Evolutionary conservation across 2,888 invertebrate genomes (phyloP).

Genomic region (Crematogaster levior): DNA sequence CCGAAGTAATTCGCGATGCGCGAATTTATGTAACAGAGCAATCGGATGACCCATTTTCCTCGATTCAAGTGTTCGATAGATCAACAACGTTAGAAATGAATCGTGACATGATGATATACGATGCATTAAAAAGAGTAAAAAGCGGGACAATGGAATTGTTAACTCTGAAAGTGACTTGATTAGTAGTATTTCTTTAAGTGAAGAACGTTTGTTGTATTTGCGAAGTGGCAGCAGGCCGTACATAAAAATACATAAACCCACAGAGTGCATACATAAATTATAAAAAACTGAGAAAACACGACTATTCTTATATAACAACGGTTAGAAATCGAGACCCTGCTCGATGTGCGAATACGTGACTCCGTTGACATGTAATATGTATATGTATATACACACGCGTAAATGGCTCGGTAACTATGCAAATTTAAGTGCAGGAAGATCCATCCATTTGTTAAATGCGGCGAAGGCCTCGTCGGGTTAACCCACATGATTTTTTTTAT

Average conservation of each 20-base stretch:
- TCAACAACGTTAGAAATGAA: conserved; percentile 51
- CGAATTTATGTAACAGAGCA: conserved; percentile 59
- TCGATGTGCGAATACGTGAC: conserved; percentile 63
- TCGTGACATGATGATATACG: not conserved
- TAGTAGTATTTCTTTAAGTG: not conserved
- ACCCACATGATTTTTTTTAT: conserved; percentile 62
- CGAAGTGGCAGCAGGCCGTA: not conserved
- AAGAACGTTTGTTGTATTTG: not conserved
- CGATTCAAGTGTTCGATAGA: conserved; percentile 60
- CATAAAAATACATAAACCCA: not conserved
- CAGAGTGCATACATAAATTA: conserved; percentile 25
- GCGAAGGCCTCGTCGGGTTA: conserved; percentile 73
- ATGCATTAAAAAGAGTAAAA: conserved; percentile 2
- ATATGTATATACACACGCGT: no score
- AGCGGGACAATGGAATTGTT: conserved; percentile 42
- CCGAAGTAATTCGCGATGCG: conserved; percentile 54
- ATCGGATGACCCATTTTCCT: conserved; percentile 68
- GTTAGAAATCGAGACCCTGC: conserved; percentile 75
- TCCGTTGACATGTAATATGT: conserved; percentile 52
- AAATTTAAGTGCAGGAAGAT: conserved; percentile 84
- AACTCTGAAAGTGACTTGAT: conserved; percentile 19
- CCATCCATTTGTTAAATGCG: conserved; percentile 79
- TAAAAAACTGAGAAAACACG: conserved; percentile 47
- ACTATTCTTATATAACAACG: conserved; percentile 76
- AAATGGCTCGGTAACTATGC: conserved; percentile 78